Evolutionary conservation across 2,888 invertebrate species (phyloP), one percentile per base, ranked within the genome.

Genomic region (Cynaeus angustus): DNA sequence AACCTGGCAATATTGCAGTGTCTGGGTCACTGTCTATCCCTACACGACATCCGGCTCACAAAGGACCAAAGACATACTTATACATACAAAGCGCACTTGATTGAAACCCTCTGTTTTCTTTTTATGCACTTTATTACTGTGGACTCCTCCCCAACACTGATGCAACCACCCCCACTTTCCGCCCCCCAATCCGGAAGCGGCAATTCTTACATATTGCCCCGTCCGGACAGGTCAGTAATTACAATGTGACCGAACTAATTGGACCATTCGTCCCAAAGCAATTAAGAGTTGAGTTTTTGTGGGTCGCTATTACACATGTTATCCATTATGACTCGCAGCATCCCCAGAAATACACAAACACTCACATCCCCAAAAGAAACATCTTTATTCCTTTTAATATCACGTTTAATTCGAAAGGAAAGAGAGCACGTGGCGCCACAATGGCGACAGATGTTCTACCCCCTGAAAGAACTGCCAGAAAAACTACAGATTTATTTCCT

Each of bases 181-280:
- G n/a, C 30, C 30, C 30, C 8, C 7, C 8, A 6, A 5, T 37
- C 37, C 37, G 9, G 12, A 2, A 13, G 16, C 13, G 21, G 1
- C 26, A 26, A 61, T 61, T 61, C 61, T 61, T 33, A 48, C 37
- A 10, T 28, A 16, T 9, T 26, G 10, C 13, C 21, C 12, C 37
- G 10, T 37, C 8, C n/a, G 48, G 61, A 59, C 58, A 46, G 61
- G 61, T 48, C 61, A 61, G 46, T 61, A 61, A 61, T 61, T 61
- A 61, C 46, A 48, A 48, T 61, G 61, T 61, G 46, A 46, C 41
- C 46, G 37, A 48, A 61, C 43, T 61, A 61, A 61, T 61, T 61
- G 61, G 46, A 46, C 46, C 30, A 61, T 46, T 61, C 28, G 61
- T 61, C 61, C 61, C 61, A 61, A 33, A 61, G 61, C 61, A 61